These are phyloP conservation scores for Xestia sexstrigata DNA, from an alignment of 2,888 invertebrate species.

Conservation along the genomic window DNA sequence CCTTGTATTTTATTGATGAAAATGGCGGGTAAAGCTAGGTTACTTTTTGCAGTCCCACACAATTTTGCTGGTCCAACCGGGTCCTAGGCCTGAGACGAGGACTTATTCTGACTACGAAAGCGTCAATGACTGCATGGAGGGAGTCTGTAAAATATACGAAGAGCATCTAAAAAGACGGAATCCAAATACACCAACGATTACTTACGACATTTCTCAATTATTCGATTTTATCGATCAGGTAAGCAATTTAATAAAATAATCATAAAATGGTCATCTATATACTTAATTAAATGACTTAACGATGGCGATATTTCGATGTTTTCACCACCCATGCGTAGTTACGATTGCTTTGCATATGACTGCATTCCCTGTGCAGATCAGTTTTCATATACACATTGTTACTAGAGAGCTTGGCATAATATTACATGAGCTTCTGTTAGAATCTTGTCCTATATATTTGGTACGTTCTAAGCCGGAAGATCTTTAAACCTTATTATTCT, in stretches of 20 bases:
- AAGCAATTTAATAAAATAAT: constrained; percentile 56
- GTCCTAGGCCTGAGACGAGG: constrained; percentile 97
- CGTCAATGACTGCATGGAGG: constrained; percentile 99
- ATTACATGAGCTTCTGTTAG: neutral
- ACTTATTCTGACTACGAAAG: constrained; percentile 99
- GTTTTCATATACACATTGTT: neutral
- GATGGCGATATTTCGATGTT: neutral
- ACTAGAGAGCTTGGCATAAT: neutral
- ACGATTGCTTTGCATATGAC: neutral
- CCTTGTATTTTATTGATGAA: constrained; percentile 34
- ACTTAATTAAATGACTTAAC: constrained; percentile 11
- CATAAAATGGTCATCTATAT: neutral
- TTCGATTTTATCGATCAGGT: constrained; percentile 99
- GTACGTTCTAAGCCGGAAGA: neutral
- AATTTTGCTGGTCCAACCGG: constrained; percentile 98
- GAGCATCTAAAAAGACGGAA: constrained; percentile 99
- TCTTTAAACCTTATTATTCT: neutral
- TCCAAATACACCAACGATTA: constrained; percentile 98
- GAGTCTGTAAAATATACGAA: constrained; percentile 99
- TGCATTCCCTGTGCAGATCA: constrained; percentile 6
- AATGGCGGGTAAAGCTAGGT: constrained; percentile 70
- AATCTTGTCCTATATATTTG: neutral
- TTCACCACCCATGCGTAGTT: neutral
- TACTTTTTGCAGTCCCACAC: constrained; percentile 96
- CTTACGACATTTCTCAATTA: constrained; percentile 99